Evolutionary conservation across 1,140 invertebrate genomes (phyloP).

Genomic region (Luehdorfia chinensis): DNA sequence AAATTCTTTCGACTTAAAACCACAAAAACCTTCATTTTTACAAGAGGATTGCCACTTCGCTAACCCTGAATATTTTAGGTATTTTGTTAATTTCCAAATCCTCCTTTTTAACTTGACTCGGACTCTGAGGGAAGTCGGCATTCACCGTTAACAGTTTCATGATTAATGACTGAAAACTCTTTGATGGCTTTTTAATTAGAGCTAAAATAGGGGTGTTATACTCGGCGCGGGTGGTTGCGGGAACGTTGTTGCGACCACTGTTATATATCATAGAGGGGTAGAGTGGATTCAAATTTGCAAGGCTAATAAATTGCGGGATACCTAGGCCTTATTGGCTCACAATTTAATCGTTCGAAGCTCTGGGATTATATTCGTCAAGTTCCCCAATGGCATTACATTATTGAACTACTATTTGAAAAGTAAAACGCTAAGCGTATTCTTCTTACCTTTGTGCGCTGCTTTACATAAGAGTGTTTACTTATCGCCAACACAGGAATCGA

Average conservation of each 20-base stretch:
- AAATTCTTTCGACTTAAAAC: constrained; percentile 56
- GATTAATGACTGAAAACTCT: constrained; percentile 77
- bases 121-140: constrained; percentile 63
- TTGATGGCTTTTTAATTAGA: constrained; percentile 77
- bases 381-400: constrained; percentile 30
- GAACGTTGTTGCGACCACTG: constrained; percentile 56
- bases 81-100: constrained; percentile 72
- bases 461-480: constrained; percentile 58
- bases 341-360: constrained; percentile 50
- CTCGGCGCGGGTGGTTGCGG: constrained; percentile 40
- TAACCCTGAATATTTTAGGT: constrained; percentile 71
- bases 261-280: constrained; percentile 71
- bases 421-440: constrained; percentile 50
- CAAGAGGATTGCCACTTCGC: constrained; percentile 62
- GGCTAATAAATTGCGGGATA: constrained; percentile 73
- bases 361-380: constrained; percentile 56
- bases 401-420: constrained; percentile 34
- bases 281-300: constrained; percentile 66
- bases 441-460: constrained; percentile 48
- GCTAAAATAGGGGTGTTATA: constrained; percentile 73
- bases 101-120: constrained; percentile 61
- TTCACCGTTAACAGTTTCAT: constrained; percentile 75
- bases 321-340: constrained; percentile 69
- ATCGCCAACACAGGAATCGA: constrained; percentile 63
- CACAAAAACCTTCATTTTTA: constrained; percentile 60